phyloP scores from a whole-genome alignment of 2,888 invertebrate species.

The Pristionchus mayeri region DNA sequence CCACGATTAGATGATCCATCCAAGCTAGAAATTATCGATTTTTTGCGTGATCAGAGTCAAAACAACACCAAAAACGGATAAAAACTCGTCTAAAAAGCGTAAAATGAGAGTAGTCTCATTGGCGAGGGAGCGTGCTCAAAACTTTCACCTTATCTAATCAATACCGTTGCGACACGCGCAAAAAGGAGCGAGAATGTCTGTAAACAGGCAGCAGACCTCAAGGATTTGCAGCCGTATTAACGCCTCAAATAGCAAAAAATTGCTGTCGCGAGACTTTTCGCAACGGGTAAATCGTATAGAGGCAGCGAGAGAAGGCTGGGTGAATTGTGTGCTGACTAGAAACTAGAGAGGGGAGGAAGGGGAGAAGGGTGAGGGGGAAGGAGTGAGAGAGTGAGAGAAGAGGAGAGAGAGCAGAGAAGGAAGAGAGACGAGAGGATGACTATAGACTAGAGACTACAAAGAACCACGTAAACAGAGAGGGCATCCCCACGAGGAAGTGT shows the following conservation, averaged over 20 bases:
- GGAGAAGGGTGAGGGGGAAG: background rate
- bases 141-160: background rate
- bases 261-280: background rate
- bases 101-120: background rate
- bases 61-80: background rate
- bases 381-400: background rate
- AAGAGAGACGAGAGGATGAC: slow-evolving; percentile 24
- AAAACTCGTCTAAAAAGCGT: background rate
- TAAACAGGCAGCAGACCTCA: no score
- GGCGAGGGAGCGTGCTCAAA: background rate
- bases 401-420: background rate
- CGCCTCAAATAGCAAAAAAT: background rate
- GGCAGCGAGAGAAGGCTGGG: background rate
- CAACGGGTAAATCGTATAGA: background rate
- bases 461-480: background rate
- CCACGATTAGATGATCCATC: slow-evolving; percentile 41
- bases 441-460: slow-evolving; percentile 37
- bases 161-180: background rate
- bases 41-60: no score
- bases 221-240: background rate
- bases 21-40: background rate
- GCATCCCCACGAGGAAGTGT: background rate
- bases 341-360: slow-evolving; percentile 3
- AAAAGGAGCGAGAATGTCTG: background rate
- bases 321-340: slow-evolving; percentile 29